Evolutionary conservation across 1,140 invertebrate species (phyloP).

Genomic region (Achatina immaculata): DNA sequence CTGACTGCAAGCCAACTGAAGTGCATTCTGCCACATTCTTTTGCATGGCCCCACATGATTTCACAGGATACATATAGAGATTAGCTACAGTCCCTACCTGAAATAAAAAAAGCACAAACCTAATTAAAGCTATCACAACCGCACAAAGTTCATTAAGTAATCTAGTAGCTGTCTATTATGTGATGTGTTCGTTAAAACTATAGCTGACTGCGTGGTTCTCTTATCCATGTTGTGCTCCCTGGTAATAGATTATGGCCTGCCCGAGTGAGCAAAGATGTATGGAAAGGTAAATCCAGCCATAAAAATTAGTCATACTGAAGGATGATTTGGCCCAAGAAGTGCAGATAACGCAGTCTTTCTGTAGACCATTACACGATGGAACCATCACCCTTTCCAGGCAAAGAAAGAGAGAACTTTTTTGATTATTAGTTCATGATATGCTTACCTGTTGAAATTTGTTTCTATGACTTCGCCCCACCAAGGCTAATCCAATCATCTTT

Average conservation of each 20-base stretch:
- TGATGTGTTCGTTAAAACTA: background rate
- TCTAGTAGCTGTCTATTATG: background rate
- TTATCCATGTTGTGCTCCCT: background rate
- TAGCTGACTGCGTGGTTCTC: too few relatives aligned
- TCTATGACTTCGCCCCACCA: conserved; percentile 4
- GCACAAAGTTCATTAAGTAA: background rate
- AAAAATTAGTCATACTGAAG: too few relatives aligned
- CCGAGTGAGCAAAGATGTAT: background rate
- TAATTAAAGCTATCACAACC: background rate
- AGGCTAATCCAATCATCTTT: background rate
- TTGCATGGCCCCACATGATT: conserved; percentile 11
- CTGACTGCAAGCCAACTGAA: background rate
- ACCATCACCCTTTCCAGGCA: too few relatives aligned
- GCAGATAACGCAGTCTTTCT: too few relatives aligned
- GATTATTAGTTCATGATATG: too few relatives aligned
- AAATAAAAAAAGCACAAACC: background rate
- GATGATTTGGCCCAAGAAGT: too few relatives aligned
- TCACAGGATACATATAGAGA: conserved; percentile 24
- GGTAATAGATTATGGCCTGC: background rate
- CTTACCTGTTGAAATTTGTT: conserved; percentile 13
- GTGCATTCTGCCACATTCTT: background rate
- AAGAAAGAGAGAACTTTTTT: too few relatives aligned
- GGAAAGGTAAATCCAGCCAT: too few relatives aligned
- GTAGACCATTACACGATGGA: too few relatives aligned
- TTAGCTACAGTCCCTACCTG: conserved; percentile 29